Evolutionary conservation across 2,797 vertebrate species (phyloP), one percentile per base, ranked within the genome.

Genomic region (Cirrhinus mrigala): DNA sequence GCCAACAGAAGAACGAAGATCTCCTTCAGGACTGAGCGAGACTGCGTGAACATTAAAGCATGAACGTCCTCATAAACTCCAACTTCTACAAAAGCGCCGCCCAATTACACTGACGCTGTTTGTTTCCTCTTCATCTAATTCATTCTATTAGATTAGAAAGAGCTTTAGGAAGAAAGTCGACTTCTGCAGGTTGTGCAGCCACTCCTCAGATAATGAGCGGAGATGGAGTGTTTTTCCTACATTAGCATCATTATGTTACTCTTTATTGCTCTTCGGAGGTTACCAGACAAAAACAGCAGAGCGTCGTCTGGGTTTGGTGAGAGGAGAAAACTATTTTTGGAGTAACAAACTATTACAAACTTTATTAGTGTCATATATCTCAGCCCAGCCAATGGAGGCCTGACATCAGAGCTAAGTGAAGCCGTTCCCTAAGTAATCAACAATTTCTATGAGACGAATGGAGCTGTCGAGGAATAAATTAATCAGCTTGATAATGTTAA

Each of bases 401-500:
- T 27, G 64, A 44, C 52, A 44, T 56, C 87, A 88, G 62, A 83
- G 88, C 90, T 90, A 91, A 92, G 89, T 71, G 83, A 86, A 54
- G 75, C 71, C 6, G 1, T 74, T 87, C 74, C 10, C 83, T 87
- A 90, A 92, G 91, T 92, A 89, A 85, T 78, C 81, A 87, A 69
- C 85, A 89, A 83, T 91, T 88, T 92, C 91, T 91, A 92, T 84
- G 90, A 90, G 87, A 89, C 82, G 78, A 73, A 90, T 84, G 50
- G 71, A 90, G 89, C 89, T 87, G 90, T 81, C 76, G 84, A 79
- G 88, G 83, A 92, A 90, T 84, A 81, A 79, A 75, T n/a, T 24
- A 69, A 93, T 93, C 92, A 92, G 84, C 89, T 92, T 92, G 90
- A 90, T 82, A 89, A 75, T 91, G 89, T 91, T 82, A 89, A 74